Evolutionary conservation across 2,797 vertebrate species (phyloP).

Genomic region (Sternotherus odoratus): DNA sequence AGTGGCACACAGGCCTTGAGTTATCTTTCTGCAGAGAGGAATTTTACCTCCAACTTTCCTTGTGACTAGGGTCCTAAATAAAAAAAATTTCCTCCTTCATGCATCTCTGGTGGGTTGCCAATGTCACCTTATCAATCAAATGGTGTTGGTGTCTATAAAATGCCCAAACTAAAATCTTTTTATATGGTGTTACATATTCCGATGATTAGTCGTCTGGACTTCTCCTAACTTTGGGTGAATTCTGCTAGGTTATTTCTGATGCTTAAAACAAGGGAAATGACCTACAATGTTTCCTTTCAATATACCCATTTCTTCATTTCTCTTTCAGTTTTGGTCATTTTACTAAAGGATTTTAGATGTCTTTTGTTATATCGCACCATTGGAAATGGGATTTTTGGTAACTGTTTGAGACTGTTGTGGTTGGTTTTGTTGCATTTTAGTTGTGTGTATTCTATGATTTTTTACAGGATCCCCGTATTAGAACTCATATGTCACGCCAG

Average conservation of each 20-base stretch:
- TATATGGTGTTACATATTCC: fast-evolving
- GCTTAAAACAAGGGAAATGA: not conserved
- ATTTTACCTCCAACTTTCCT: not conserved
- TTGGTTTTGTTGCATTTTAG: not conserved
- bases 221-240: fast-evolving
- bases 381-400: not conserved
- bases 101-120: not conserved
- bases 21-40: not conserved
- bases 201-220: not conserved
- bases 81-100: not conserved
- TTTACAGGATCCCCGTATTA: constrained; percentile 88
- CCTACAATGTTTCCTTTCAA: not conserved
- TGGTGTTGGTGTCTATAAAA: not conserved
- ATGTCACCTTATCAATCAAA: not conserved
- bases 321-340: not conserved
- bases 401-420: too few relatives aligned
- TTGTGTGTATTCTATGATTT: not conserved
- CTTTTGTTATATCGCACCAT: not conserved
- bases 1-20: not conserved
- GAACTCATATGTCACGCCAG: constrained; percentile 91
- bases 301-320: not conserved
- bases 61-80: not conserved
- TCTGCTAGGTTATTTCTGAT: not conserved
- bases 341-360: not conserved
- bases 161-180: not conserved